These are phyloP conservation scores for Andricus curvator DNA, from an alignment of 2,888 invertebrate genomes.

Conservation along the genomic window DNA sequence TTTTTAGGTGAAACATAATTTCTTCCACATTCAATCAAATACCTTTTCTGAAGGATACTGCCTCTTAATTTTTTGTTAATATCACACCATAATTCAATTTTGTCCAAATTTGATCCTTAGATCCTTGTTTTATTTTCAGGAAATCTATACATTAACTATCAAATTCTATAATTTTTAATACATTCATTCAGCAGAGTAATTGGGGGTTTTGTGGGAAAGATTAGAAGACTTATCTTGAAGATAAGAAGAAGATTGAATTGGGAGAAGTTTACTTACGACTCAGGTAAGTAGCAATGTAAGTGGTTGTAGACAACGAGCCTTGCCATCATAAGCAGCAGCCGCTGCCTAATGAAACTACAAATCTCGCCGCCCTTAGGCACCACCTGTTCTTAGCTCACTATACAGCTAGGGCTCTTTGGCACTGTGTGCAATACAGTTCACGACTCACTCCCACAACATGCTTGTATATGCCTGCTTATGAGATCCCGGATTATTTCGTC, in stretches of 20 bases:
- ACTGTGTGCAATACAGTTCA: conserved; percentile 58
- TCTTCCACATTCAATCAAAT: no score
- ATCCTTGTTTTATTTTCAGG: no score
- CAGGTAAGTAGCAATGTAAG: conserved; percentile 78
- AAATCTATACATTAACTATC: no score
- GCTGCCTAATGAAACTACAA: conserved; percentile 78
- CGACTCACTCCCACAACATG: conserved; percentile 64
- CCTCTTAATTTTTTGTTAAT: no score
- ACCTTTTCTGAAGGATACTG: no score
- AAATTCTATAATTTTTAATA: no score
- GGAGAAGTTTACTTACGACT: conserved; percentile 55
- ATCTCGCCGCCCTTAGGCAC: conserved; percentile 75
- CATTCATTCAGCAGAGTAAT: no score
- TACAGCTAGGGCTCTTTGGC: conserved; percentile 47
- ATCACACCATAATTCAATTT: no score
- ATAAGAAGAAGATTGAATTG: neutral
- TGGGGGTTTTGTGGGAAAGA: neutral
- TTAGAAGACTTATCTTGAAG: neutral
- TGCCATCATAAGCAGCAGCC: conserved; percentile 76
- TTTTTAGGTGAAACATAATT: no score
- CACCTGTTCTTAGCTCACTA: conserved; percentile 72
- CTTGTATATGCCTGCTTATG: conserved; percentile 70
- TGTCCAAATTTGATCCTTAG: no score
- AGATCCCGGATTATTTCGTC: conserved; percentile 69
- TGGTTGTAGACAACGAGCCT: conserved; percentile 76